phyloP scores from a whole-genome alignment of 2,797 vertebrate genomes.

The Australoheros facetus region DNA sequence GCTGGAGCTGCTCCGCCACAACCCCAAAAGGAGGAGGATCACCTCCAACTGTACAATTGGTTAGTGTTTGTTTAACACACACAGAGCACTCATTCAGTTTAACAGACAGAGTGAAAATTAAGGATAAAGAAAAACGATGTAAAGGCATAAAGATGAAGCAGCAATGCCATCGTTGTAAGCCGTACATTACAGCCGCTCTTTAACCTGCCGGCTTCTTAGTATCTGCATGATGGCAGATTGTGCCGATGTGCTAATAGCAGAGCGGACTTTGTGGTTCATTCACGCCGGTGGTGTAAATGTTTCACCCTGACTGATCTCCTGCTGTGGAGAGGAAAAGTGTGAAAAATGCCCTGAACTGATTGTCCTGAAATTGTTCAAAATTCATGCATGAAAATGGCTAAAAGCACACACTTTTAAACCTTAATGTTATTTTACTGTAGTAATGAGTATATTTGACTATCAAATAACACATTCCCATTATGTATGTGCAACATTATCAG shows the following conservation, averaged over 20 bases:
- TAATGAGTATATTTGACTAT: no score
- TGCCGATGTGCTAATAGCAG: not conserved
- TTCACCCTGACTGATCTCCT: no score
- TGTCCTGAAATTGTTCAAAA: no score
- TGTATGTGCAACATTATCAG: no score
- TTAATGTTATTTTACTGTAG: no score
- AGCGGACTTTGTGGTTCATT: not conserved
- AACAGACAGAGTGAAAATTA: not conserved
- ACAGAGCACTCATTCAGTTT: not conserved
- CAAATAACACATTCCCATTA: no score
- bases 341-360: not conserved
- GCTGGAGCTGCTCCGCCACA: constrained; percentile 95
- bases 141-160: not conserved
- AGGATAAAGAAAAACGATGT: not conserved
- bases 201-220: not conserved
- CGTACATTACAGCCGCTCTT: not conserved
- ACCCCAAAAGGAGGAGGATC: constrained; percentile 97
- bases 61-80: constrained; percentile 51
- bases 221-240: not conserved
- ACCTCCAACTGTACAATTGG: constrained; percentile 98
- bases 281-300: no score
- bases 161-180: not conserved
- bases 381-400: no score
- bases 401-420: no score
- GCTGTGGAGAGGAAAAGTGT: no score